phyloP scores from a whole-genome alignment of 2,113 vertebrate species.

The Saccopteryx bilineata region DNA sequence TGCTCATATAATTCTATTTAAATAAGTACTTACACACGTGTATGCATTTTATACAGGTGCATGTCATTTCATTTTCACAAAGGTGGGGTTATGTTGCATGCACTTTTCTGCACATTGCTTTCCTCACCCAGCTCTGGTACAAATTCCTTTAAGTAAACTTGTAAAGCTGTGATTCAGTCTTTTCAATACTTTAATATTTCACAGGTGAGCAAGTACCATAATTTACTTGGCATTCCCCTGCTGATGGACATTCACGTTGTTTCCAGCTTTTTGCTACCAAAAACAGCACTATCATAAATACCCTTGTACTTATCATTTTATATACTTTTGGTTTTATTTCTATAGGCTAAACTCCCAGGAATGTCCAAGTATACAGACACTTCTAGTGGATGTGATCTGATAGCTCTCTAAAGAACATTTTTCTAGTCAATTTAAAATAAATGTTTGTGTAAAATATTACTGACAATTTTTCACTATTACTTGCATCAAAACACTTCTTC shows the following conservation, averaged over 20 bases:
- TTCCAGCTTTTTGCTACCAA: conserved; percentile 19
- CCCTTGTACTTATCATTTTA: background rate
- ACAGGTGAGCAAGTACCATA: background rate
- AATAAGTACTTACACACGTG: background rate
- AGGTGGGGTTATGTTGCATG: background rate
- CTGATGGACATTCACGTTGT: background rate
- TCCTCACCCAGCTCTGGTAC: background rate
- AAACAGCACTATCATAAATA: background rate
- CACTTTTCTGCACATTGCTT: background rate
- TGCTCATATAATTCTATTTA: background rate
- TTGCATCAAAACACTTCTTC: conserved; percentile 30
- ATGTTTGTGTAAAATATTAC: conserved; percentile 34
- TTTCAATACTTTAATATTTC: background rate
- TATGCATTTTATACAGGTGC: background rate
- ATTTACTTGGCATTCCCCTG: background rate
- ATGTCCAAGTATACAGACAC: background rate
- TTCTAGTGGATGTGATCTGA: background rate
- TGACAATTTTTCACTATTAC: background rate
- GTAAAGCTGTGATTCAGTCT: background rate
- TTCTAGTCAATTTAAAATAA: background rate
- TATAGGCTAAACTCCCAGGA: conserved; percentile 1
- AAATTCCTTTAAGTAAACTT: background rate
- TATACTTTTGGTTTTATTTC: background rate
- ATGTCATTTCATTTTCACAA: background rate
- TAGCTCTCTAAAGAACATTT: background rate